Conservation (phyloP, 1,140 invertebrate genomes). For the Macrostomum lignano region DNA sequence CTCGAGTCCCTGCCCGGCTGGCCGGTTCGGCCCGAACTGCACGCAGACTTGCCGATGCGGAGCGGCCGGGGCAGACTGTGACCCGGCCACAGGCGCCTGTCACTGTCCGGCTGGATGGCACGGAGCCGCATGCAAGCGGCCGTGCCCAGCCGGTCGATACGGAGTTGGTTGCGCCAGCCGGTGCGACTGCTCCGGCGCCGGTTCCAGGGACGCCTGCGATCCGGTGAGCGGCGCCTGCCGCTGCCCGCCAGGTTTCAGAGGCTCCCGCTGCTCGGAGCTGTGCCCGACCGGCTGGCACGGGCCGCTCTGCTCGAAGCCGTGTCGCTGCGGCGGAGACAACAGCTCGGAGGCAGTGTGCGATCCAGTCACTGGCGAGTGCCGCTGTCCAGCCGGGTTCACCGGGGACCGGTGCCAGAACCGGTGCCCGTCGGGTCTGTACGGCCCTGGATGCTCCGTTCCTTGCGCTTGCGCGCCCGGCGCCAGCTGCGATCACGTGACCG, state of each 20-base stretch:
- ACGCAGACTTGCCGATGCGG: slow-evolving; percentile 22
- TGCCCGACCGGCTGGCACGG: slow-evolving; percentile 49
- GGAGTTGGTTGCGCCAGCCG: no score
- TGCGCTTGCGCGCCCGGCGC: slow-evolving; percentile 48
- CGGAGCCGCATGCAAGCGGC: no score
- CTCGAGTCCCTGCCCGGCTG: slow-evolving; percentile 16
- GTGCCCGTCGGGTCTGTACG: slow-evolving; percentile 25
- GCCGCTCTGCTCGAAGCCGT: slow-evolving; percentile 34
- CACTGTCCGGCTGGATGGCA: no score
- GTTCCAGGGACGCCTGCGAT: slow-evolving; percentile 38
- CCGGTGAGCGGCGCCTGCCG: slow-evolving; percentile 47
- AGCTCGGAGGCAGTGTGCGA: slow-evolving; percentile 39
- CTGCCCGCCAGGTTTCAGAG: slow-evolving; percentile 39
- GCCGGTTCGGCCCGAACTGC: slow-evolving; percentile 23
- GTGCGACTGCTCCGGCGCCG: no score
- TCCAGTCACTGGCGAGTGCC: slow-evolving; percentile 44
- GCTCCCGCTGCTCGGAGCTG: slow-evolving; percentile 13
- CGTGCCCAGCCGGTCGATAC: no score
- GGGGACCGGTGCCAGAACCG: slow-evolving; percentile 37
- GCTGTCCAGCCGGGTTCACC: slow-evolving; percentile 49
- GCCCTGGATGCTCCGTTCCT: slow-evolving; percentile 31
- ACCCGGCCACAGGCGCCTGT: background rate
- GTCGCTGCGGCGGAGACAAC: slow-evolving; percentile 40
- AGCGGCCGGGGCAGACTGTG: slow-evolving; percentile 25
- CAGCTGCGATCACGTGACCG: slow-evolving; percentile 12